These are phyloP conservation scores for Chalcosyrphus nemorum DNA, from an alignment of 2,888 invertebrate genomes.

Conservation along the genomic window DNA sequence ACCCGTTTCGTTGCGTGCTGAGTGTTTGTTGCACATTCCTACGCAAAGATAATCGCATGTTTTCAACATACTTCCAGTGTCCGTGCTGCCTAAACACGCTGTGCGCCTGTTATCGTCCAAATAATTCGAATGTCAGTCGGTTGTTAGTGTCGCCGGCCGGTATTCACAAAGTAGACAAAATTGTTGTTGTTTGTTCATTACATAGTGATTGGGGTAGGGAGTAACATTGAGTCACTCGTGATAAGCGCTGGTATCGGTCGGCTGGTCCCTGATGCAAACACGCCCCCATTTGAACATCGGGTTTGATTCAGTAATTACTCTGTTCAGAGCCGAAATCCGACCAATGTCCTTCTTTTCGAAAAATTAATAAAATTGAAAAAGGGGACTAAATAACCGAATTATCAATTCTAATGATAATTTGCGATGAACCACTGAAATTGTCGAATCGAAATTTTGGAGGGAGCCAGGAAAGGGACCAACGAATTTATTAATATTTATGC, in stretches of 20 bases:
- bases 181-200: neutral
- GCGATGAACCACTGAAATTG: neutral
- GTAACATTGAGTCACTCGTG: too few species aligned
- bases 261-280: slow-evolving; percentile 23
- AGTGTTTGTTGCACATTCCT: slow-evolving; percentile 31
- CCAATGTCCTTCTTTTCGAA: slow-evolving; percentile 35
- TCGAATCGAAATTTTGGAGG: too few species aligned
- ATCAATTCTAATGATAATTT: too few species aligned
- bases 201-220: too few species aligned
- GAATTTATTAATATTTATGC: slow-evolving; percentile 77
- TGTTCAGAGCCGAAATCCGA: neutral
- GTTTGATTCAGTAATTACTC: slow-evolving; percentile 13
- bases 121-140: slow-evolving; percentile 76
- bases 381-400: too few species aligned
- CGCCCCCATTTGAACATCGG: slow-evolving; percentile 28
- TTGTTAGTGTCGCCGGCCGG: neutral
- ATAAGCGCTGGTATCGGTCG: neutral
- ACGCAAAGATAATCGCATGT: slow-evolving; percentile 10
- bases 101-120: slow-evolving; percentile 75
- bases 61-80: slow-evolving; percentile 47
- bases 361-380: neutral
- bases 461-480: too few species aligned
- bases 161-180: neutral
- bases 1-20: neutral
- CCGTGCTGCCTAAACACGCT: slow-evolving; percentile 57